Percentiles rank a stretch among this genome's conserved stretches.
These are phyloP conservation scores for Semaprochilodus insignis DNA, from an alignment of 2,797 vertebrate genomes.

Conservation along the genomic window DNA sequence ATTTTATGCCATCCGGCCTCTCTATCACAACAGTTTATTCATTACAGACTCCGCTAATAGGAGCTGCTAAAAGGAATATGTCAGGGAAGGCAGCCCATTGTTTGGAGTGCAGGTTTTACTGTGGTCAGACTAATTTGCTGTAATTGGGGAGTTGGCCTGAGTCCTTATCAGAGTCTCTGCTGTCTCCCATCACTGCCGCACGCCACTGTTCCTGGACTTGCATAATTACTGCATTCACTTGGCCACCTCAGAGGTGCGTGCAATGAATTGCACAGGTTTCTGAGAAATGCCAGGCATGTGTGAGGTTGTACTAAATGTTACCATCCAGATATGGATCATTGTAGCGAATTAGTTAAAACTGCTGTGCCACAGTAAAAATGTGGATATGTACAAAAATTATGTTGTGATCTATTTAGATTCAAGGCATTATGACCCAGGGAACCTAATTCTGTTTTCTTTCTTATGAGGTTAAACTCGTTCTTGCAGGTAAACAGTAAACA, in stretches of 20 bases:
- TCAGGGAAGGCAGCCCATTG: conserved; percentile 40
- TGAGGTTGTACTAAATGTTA: conserved; percentile 15
- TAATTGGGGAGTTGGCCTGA: conserved; percentile 55
- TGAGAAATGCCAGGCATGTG: conserved; percentile 15
- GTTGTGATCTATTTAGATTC: no score
- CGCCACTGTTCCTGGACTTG: conserved; percentile 29
- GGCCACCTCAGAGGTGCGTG: conserved; percentile 29
- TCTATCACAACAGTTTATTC: conserved; percentile 54
- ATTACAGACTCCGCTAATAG: conserved; percentile 45
- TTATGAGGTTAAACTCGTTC: no score
- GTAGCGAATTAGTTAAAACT: no score
- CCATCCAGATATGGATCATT: background rate
- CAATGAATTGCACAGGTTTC: conserved; percentile 27
- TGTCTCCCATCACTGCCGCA: conserved; percentile 12
- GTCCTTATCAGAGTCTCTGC: conserved; percentile 45
- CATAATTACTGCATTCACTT: conserved; percentile 44
- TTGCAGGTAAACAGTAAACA: no score
- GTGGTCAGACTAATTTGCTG: conserved; percentile 52
- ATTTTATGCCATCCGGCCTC: conserved; percentile 39
- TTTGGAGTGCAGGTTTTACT: conserved; percentile 46
- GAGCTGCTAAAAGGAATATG: conserved; percentile 49
- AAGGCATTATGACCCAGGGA: no score
- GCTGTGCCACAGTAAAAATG: no score
- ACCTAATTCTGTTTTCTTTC: no score
- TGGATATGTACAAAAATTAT: no score